Base-by-base conservation (phyloP, 2,797 vertebrate genomes). In the Catostomus latipinnis region DNA sequence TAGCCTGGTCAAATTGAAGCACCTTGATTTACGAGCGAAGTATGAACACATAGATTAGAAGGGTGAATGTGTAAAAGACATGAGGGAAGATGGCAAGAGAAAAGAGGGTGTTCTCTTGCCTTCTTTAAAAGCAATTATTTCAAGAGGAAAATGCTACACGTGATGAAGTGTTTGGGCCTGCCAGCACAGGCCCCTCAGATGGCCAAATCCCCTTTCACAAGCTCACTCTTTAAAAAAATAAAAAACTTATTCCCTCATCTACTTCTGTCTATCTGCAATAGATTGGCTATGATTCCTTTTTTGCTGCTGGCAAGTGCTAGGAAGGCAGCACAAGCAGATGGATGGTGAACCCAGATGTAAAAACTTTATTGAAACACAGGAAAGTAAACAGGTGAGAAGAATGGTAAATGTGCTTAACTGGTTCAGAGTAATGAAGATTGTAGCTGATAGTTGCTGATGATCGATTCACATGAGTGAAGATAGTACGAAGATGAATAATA, bases 261-360 rank as follows among this genome's bases (percentile, higher is more conserved):
- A 49, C 75, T 45, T 71, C 74, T 80, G 73, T 81, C 80, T 80
- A 70, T 73, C 81, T 66, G 66, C 61, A 78, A 74, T 83, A 82
- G 82, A 79, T 76, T 71, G 71, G 76, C 79, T 79, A 72, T 84
- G 71, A 84, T 76, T 86, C 69, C 54, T 18, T 73, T 83, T 78
- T 79, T 10, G 22, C 82, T 81, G 66, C 68, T 49, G 81, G 34
- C 34, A 34, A 34, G 34, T 34, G 34, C 2, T 34, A 34, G 34
- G 34, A 34, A 34, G 34, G 3, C 34, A 34, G 4, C 34, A 34
- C 34, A 34, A 34, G 34, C 34, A 34, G 34, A 34, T 34, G 34
- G 34, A 34, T 34, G 34, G 34, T 2, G 34, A 34, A 34, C 34
- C 2, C 34, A 34, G 34, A 34, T 34, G 1, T 3, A 34, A 3